Conservation (phyloP, 2,113 vertebrate species). For the Penelope pileata region DNA sequence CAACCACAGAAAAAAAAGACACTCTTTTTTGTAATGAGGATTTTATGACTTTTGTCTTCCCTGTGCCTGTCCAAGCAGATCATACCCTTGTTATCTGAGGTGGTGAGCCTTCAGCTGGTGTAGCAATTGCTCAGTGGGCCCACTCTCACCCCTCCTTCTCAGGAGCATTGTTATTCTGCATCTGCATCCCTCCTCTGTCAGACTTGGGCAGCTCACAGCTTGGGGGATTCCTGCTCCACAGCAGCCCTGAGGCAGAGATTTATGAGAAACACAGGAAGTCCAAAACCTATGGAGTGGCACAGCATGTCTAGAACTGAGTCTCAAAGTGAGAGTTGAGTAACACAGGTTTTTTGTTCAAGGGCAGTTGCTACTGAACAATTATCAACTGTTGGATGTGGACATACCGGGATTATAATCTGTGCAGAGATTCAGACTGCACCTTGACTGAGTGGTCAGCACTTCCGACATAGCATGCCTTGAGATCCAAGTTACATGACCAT, state of each 20-base stretch:
- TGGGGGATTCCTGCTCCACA: not conserved
- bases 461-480: not conserved
- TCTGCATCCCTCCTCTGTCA: not conserved
- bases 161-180: not conserved
- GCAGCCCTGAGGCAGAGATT: not conserved
- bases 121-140: not conserved
- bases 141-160: not conserved
- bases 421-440: not conserved
- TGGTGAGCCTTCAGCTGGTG: not conserved
- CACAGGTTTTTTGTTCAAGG: not conserved
- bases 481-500: no score
- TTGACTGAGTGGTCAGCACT: not conserved
- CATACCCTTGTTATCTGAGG: not conserved
- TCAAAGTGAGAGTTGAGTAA: not conserved
- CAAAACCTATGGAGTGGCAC: rapidly evolving
- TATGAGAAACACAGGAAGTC: not conserved
- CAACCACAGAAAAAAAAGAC: not conserved
- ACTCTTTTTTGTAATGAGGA: not conserved
- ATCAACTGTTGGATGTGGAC: not conserved
- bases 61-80: not conserved
- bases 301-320: not conserved
- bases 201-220: not conserved
- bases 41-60: not conserved
- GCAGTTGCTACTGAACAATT: not conserved
- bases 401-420: not conserved